Evolutionary conservation across 2,797 vertebrate species (phyloP), one percentile per base, ranked within the genome.

Genomic region (Pseudomugil gertrudae): DNA sequence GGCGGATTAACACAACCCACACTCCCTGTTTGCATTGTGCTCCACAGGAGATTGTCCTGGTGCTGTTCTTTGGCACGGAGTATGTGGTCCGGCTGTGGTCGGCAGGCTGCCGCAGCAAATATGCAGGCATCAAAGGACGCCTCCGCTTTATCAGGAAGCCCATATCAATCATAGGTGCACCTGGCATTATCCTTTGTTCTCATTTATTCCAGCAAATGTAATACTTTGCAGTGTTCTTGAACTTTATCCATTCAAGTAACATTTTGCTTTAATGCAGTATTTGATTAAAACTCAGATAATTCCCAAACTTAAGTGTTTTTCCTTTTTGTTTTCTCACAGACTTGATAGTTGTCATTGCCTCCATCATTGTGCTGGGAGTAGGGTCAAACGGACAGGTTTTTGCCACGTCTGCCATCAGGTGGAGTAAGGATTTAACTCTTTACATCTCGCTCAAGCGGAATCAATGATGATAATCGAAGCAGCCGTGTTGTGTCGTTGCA

Each of bases 341-440:
- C 93, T 86, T 98, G 61, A 96, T 97, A 43, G 95, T 97, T 57
- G 96, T 97, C 56, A 92, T 96, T 6, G 96, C 95, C 17, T 97
- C 96, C 11, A 91, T 96, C 72, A 95, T 97, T 76, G 96, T 96
- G 50, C 93, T 98, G 17, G 95, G 95, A 7, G 95, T 96, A 3
- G 96, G 96, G 51, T 97, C 96, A 57, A 98, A 96, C 7, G 96
- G 95, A 10, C 96, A 97, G 57, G 95, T 97, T 57, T 97, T 97
- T 71, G 96, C 96, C 67, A 97, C 95, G 0, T 98, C 96, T 76
- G 95, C 95, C 52, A 96, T 96, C 90, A 95, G 96, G 95, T 97
- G 92, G 5, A 38, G 27, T 1, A 6, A 58, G 3, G 43, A 9
- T 53, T 75, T 51, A 23, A 47, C 33, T 13, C 26, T 27, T 62